These are phyloP conservation scores for Ctenosaura bakeri DNA, from an alignment of 2,797 vertebrate species.

Conservation along the genomic window DNA sequence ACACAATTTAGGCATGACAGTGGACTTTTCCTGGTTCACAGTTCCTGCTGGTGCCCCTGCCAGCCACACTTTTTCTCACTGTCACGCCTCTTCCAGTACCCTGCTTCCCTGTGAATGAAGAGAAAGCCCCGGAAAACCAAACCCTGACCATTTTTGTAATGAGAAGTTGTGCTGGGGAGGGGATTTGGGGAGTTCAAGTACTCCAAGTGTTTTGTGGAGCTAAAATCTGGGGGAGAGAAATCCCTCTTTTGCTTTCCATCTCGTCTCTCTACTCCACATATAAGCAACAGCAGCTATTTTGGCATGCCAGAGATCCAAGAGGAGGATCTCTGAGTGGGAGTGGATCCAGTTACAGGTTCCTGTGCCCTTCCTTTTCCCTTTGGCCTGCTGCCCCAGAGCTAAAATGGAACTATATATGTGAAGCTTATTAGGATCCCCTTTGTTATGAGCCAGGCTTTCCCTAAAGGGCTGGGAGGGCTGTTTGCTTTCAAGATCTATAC, in stretches of 20 bases:
- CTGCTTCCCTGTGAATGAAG: neutral
- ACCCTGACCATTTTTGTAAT: neutral
- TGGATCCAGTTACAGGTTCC: conserved; percentile 12
- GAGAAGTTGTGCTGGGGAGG: neutral
- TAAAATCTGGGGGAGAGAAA: neutral
- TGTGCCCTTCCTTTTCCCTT: conserved; percentile 16
- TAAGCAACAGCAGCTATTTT: conserved; percentile 8
- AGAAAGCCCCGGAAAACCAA: neutral
- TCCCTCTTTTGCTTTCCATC: neutral
- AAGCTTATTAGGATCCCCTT: neutral
- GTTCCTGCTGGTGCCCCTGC: too few species aligned
- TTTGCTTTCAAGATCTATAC: neutral
- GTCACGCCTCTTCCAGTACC: neutral
- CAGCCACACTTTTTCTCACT: neutral
- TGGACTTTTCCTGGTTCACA: neutral
- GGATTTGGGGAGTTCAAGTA: neutral
- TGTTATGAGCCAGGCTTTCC: neutral
- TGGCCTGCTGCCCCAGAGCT: neutral
- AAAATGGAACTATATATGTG: neutral
- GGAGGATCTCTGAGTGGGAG: neutral
- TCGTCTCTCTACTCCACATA: neutral
- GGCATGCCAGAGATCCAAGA: neutral
- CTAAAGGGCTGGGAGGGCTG: neutral
- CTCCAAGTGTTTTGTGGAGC: neutral
- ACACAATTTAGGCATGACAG: neutral